Conservation (phyloP, 2,113 vertebrate species). For the Tamias sibiricus region DNA sequence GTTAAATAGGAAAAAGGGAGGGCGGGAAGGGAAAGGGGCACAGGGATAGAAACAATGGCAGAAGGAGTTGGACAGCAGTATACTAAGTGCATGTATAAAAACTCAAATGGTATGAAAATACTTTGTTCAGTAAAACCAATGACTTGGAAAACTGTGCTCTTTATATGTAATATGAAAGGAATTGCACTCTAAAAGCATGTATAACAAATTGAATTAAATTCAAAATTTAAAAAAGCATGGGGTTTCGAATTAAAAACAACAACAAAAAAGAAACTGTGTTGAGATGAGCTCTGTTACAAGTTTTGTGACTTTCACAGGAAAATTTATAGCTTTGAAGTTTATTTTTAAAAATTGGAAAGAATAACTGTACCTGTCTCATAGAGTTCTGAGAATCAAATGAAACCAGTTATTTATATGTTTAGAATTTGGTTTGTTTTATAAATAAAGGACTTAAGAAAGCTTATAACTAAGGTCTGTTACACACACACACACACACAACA, state of each 20-base stretch:
- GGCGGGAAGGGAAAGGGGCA: too few species aligned
- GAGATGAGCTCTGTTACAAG: not conserved
- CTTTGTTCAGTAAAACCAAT: too few species aligned
- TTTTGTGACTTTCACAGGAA: not conserved
- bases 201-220: too few species aligned
- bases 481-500: not conserved
- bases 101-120: too few species aligned
- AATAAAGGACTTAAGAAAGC: not conserved
- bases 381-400: not conserved
- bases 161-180: too few species aligned
- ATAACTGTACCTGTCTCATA: not conserved
- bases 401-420: not conserved
- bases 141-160: too few species aligned
- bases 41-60: too few species aligned
- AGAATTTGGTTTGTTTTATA: conserved; percentile 31
- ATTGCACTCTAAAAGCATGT: too few species aligned
- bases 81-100: too few species aligned
- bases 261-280: not conserved
- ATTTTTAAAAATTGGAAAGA: conserved; percentile 8
- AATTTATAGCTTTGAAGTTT: not conserved
- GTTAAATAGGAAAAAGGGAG: too few species aligned
- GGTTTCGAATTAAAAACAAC: not conserved
- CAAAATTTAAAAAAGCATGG: too few species aligned
- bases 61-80: too few species aligned
- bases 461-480: not conserved